Evolutionary conservation across 2,888 invertebrate genomes (phyloP), one percentile per base, ranked within the genome.

Genomic region (Lithosia quadra): DNA sequence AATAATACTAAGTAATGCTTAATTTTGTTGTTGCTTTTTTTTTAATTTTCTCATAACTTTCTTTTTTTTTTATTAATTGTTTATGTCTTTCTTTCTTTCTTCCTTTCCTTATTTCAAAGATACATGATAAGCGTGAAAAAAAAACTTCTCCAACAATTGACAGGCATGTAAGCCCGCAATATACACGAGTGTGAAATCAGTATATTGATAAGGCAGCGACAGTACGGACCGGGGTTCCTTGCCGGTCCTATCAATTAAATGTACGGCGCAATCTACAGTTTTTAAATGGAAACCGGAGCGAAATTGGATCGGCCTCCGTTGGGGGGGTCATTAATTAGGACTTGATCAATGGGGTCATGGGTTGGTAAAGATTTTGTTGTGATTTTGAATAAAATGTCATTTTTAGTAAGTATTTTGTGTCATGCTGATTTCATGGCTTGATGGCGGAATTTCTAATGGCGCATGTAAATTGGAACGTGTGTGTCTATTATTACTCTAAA

Each of bases 121-220:
- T 36, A 0, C 36, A 11, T n/a, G n/a, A n/a, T 13, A 36, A 36
- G 36, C 10, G 10, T 2, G 13, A 36, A 36, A 36, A 13, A 36
- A 36, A 36, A 22, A 60, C 13, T 22, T 22, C 1, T 0, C 28
- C n/a, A 57, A 11, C 24, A 3, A 15, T 15, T 9, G 60, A 34
- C 36, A 77, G 22, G 61, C 86, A 90, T 90, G 82, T 90, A 83
- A 84, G 33, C 86, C 75, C 2, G 7, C 39, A 69, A 49, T 73
- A 49, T 49, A 76, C 43, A 68, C 63, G 75, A 80, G 79, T 79
- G 79, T 79, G 79, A 73, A 75, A 82, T 80, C 81, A 75, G 77
- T 88, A 87, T 86, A 84, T 86, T 91, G 94, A 94, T 94, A 94
- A 93, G 91, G 89, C 91, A 93, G 92, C 91, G 93, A 92, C 91